Base-by-base conservation (phyloP, 2,113 vertebrate genomes). In the Calyptomena viridis region DNA sequence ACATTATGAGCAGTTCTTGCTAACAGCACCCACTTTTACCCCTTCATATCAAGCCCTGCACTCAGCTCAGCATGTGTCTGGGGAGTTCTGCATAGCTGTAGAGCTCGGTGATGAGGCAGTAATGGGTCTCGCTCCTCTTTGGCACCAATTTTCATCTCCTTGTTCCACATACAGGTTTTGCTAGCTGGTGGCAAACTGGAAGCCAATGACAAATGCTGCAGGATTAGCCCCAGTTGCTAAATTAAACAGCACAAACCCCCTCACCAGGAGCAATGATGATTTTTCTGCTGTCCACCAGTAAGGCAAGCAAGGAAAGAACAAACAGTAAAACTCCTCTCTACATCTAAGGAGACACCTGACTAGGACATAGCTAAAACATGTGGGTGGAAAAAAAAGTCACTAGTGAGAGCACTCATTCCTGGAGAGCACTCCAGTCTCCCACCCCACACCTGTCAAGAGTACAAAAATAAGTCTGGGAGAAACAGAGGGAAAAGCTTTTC, bases 401-500 rank as follows among this genome's bases (percentile, higher is more conserved):
- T 47, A 74, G 47, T 28, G 60, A 93, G 56, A 82, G 44, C 69
- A 52, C 40, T 92, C n/a, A 28, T 89, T 87, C 53, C 52, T 64
- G 90, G n/a, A 44, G 72, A 96, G 85, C 52, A 90, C 47, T 89
- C 83, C 56, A 68, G 80, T 81, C 92, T 94, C 94, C 64, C n/a
- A 95, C 93, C 87, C 82, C 52, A 94, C 83, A 90, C 88, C 85
- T 95, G 86, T 78, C 88, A 90, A 3, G 2, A 87, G 47, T 52
- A 96, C 69, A 90, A 92, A 96, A 95, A 95, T 84, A 96, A 81
- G 27, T 30, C 77, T 68, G 31, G 49, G 30, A 77, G 52, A 88
- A 83, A 77, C 0, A 0, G 31, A 60, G 27, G 59, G 40, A 40
- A 82, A 95, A 93, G 90, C 64, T 90, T 87, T 87, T 67, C 77